These are phyloP conservation scores for Oligia strigilis DNA, from an alignment of 2,888 invertebrate genomes.

Conservation along the genomic window DNA sequence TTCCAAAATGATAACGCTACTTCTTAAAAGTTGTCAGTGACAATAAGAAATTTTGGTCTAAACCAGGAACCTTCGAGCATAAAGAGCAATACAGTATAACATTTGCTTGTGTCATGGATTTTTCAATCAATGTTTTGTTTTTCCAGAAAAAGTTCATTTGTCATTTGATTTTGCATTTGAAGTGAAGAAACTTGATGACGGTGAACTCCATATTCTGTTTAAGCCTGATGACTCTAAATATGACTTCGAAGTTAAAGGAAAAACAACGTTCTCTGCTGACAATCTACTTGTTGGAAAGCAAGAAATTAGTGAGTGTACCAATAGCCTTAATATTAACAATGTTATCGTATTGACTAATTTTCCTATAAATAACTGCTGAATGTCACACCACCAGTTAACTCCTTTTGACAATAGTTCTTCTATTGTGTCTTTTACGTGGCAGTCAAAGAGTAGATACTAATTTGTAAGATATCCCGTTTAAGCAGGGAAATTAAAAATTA, in stretches of 20 bases:
- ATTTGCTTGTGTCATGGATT: background rate
- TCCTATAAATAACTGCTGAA: background rate
- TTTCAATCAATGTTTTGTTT: background rate
- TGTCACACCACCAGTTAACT: background rate
- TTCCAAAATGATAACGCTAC: background rate
- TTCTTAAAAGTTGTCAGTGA: background rate
- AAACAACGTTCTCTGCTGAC: conserved; percentile 18
- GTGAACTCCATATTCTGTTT: conserved; percentile 30
- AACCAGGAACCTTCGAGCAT: too few species aligned
- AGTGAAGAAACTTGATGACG: conserved; percentile 49
- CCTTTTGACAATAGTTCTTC: background rate
- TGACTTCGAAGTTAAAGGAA: conserved; percentile 34
- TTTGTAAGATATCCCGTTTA: background rate
- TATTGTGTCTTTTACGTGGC: too few species aligned
- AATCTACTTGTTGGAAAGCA: conserved; percentile 49
- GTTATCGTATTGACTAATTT: background rate
- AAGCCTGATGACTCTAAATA: conserved; percentile 20
- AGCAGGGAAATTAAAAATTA: background rate
- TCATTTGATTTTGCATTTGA: conserved; percentile 27
- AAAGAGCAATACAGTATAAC: background rate
- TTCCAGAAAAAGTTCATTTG: conserved; percentile 47
- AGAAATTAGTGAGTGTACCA: conserved; percentile 58
- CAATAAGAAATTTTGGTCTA: background rate
- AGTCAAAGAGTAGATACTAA: background rate
- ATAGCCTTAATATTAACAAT: background rate